Evolutionary conservation across 2,113 vertebrate species (phyloP).

Genomic region (Gallinago jamesoni): DNA sequence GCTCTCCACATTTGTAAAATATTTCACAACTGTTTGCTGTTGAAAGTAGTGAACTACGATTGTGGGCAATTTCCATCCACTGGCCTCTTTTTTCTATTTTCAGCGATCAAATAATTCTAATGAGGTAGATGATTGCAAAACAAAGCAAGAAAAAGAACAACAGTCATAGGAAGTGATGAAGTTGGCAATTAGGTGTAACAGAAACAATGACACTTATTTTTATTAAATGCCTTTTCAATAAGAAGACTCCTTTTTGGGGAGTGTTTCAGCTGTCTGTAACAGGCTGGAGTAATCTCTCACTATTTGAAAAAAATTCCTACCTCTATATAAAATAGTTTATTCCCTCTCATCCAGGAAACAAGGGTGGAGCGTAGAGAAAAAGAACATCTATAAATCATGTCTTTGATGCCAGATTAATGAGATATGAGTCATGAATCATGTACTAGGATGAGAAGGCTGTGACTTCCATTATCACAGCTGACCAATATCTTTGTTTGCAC

Average conservation of each 20-base stretch:
- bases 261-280: not conserved
- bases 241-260: not conserved
- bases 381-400: slow-evolving; percentile 18
- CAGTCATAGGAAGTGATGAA: not conserved
- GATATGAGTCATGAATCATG: not conserved
- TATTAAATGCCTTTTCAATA: not conserved
- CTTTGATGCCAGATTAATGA: slow-evolving; percentile 37
- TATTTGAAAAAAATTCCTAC: not conserved
- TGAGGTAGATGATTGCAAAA: not conserved
- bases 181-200: not conserved
- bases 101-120: not conserved
- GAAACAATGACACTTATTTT: not conserved
- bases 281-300: not conserved
- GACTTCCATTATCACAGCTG: slow-evolving; percentile 24
- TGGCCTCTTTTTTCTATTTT: not conserved
- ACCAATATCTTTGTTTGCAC: not conserved
- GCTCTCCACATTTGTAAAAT: not conserved
- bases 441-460: not conserved
- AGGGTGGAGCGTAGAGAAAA: not conserved
- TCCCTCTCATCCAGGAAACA: slow-evolving; percentile 5
- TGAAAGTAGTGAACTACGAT: not conserved
- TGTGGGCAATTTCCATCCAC: not conserved
- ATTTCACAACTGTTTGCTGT: not conserved
- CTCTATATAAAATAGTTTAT: slow-evolving; percentile 17
- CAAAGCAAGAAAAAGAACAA: not conserved